These are phyloP conservation scores for Athene cunicularia DNA, from an alignment of 2,113 vertebrate genomes.

Conservation along the genomic window DNA sequence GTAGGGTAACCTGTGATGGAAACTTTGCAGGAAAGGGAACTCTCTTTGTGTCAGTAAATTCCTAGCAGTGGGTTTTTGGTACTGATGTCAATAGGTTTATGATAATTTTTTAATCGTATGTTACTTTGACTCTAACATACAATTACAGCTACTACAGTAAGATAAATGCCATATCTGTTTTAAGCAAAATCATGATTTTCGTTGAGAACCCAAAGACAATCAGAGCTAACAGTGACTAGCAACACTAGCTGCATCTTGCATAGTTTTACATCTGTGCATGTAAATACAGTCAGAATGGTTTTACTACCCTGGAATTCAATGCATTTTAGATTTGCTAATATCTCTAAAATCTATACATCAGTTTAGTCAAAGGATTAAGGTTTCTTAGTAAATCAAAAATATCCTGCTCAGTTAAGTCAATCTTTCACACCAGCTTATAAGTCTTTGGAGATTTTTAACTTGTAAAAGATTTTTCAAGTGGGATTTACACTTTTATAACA, in stretches of 20 bases:
- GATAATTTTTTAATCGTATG: not conserved
- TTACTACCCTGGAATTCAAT: constrained; percentile 40
- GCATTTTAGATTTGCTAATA: constrained; percentile 57
- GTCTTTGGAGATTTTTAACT: constrained; percentile 56
- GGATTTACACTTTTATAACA: constrained; percentile 42
- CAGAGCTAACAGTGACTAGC: not conserved
- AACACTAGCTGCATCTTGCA: not conserved
- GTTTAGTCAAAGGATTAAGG: constrained; percentile 51
- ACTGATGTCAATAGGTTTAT: not conserved
- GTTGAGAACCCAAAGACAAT: not conserved
- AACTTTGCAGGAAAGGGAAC: not conserved
- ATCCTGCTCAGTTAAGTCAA: constrained; percentile 71
- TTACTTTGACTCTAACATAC: not conserved
- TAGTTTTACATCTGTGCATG: not conserved
- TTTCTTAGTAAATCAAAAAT: constrained; percentile 65
- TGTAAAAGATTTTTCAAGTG: constrained; percentile 47
- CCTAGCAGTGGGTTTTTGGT: not conserved
- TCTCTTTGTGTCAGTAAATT: not conserved
- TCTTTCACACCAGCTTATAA: constrained; percentile 65
- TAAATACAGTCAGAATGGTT: not conserved
- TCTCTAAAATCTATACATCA: constrained; percentile 53
- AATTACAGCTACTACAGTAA: not conserved
- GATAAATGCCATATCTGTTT: not conserved
- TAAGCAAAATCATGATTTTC: not conserved
- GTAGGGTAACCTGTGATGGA: not conserved